phyloP scores from a whole-genome alignment of 30 jellyfish, hydroid and myxozoan genomes.

The Hydractinia symbiolongicarpus region DNA sequence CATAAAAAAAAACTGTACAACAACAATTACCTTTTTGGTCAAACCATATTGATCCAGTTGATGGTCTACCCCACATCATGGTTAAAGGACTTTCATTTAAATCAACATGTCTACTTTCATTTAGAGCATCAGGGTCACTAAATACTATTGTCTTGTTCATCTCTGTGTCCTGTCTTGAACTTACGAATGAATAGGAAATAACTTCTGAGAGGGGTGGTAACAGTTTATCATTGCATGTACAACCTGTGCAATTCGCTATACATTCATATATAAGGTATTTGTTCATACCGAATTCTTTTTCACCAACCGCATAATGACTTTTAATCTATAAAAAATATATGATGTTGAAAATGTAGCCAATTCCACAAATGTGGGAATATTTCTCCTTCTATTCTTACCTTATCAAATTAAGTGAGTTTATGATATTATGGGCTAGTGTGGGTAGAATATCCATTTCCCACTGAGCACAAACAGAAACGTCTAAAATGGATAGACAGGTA shows the following conservation, averaged over 20 bases:
- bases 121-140: neutral
- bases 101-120: neutral
- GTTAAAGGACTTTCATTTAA: constrained; percentile 1
- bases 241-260: neutral
- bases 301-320: neutral
- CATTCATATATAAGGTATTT: neutral
- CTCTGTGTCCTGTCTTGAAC: neutral
- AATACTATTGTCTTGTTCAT: neutral
- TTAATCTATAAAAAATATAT: neutral
- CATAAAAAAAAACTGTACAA: too few relatives aligned
- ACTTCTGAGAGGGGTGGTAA: constrained; percentile 4
- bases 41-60: neutral
- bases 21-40: neutral
- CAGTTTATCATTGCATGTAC: neutral
- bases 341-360: too few relatives aligned
- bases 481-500: too few relatives aligned
- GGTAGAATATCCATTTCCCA: too few relatives aligned
- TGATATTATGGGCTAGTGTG: too few relatives aligned
- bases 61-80: neutral
- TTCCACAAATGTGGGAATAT: too few relatives aligned
- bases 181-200: neutral
- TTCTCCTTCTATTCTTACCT: too few relatives aligned
- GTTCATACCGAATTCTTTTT: constrained; percentile 8
- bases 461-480: too few relatives aligned
- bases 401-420: too few relatives aligned